Evolutionary conservation across 2,888 invertebrate species (phyloP).

Genomic region (Watsonalla cultraria): DNA sequence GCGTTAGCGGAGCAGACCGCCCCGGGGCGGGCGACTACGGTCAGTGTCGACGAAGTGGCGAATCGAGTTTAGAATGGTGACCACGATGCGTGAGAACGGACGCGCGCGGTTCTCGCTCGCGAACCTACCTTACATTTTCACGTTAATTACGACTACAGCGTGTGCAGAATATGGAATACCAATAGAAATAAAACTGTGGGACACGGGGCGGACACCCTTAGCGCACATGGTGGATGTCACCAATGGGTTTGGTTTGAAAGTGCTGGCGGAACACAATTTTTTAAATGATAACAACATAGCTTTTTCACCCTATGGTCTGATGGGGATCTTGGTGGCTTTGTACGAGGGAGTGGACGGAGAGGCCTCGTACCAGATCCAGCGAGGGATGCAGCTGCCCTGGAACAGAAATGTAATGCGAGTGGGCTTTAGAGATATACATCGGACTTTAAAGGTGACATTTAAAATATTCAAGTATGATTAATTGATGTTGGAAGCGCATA

Average conservation of each 20-base stretch:
- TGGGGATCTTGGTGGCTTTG: constrained; percentile 87
- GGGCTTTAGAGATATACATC: constrained; percentile 90
- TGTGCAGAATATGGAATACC: constrained; percentile 54
- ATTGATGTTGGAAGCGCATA: background rate
- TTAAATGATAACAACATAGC: constrained; percentile 89
- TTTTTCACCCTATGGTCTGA: constrained; percentile 89
- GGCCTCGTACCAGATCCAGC: constrained; percentile 84
- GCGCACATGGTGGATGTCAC: constrained; percentile 89
- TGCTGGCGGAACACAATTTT: constrained; percentile 84
- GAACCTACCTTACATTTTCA: constrained; percentile 10
- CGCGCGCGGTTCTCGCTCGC: constrained; percentile 37
- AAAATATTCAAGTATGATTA: background rate
- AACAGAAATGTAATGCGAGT: constrained; percentile 86
- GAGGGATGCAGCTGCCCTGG: constrained; percentile 84
- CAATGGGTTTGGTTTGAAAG: constrained; percentile 84
- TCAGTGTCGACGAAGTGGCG: constrained; percentile 50
- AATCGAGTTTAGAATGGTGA: constrained; percentile 58
- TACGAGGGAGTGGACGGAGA: constrained; percentile 88
- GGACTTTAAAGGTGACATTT: constrained; percentile 85
- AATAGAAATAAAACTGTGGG: constrained; percentile 69
- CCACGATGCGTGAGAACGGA: constrained; percentile 56
- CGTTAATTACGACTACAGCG: constrained; percentile 24
- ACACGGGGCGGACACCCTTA: constrained; percentile 76
- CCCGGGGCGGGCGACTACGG: constrained; percentile 12
- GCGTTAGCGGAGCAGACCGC: constrained; percentile 24